Conservation (phyloP, 2,888 invertebrate species). For the Sinelater perroti region DNA sequence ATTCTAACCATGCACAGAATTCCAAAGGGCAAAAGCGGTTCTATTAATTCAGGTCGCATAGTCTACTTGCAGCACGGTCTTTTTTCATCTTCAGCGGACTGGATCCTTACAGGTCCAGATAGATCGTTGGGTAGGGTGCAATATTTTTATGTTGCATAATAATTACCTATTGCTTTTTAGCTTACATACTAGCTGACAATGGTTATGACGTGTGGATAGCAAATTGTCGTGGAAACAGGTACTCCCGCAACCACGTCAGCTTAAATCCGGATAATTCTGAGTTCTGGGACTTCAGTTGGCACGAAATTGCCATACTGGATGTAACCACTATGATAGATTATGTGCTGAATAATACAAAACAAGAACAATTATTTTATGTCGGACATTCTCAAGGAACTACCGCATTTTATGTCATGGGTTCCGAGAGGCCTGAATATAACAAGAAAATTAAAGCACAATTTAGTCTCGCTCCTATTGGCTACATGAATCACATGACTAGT, state of each 20-base stretch:
- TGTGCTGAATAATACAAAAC: conserved; percentile 65
- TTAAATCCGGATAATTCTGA: conserved; percentile 36
- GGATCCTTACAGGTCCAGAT: conserved; percentile 62
- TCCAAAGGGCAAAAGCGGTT: conserved; percentile 26
- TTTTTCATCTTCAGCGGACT: conserved; percentile 61
- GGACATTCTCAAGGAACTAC: conserved; percentile 38
- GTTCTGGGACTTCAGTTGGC: conserved; percentile 68
- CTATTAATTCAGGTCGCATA: too few species aligned
- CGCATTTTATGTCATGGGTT: conserved; percentile 23
- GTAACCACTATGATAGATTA: conserved; percentile 81
- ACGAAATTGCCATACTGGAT: conserved; percentile 80
- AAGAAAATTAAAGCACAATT: conserved; percentile 61
- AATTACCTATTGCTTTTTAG: conserved; percentile 54
- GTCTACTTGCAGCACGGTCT: conserved; percentile 64
- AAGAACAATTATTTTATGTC: conserved; percentile 42
- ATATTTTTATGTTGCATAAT: too few species aligned
- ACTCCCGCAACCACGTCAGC: conserved; percentile 63
- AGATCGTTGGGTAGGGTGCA: conserved; percentile 61
- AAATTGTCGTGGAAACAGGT: conserved; percentile 69
- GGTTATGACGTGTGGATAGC: conserved; percentile 67
- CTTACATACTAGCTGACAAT: conserved; percentile 60
- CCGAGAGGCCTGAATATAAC: conserved; percentile 29
- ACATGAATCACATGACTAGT: conserved; percentile 55
- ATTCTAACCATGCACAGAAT: conserved; percentile 60
- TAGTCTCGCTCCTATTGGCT: conserved; percentile 77